A percentile compares a stretch with the other conserved stretches of the same genome.
phyloP scores from a whole-genome alignment of 37 sponge, comb jelly and placozoan species.

The Theonella swinhoei region DNA sequence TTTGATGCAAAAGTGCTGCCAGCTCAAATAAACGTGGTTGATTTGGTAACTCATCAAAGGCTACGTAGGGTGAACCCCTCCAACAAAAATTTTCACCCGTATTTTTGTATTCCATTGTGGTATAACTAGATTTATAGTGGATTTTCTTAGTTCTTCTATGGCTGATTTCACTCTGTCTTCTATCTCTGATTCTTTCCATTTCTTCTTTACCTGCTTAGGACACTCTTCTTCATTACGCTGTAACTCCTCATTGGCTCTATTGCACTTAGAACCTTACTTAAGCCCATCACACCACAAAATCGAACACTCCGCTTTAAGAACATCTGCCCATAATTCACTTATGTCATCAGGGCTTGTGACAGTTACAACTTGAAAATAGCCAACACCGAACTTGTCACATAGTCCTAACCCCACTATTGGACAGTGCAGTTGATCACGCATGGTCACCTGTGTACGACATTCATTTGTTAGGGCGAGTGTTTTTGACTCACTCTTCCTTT shows the following conservation, averaged over 20 bases:
- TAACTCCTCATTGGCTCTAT: neutral
- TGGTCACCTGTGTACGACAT: too few relatives aligned
- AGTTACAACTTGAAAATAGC: conserved; percentile 27
- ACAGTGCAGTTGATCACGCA: too few relatives aligned
- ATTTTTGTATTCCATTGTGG: conserved; percentile 10
- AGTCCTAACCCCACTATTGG: too few relatives aligned
- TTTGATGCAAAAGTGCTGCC: neutral
- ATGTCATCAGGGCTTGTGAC: conserved; percentile 13
- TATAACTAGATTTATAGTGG: neutral
- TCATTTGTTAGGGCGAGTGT: too few relatives aligned
- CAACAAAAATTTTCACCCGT: too few relatives aligned
- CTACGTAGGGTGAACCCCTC: too few relatives aligned
- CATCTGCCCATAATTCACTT: conserved; percentile 16
- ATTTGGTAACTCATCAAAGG: too few relatives aligned
- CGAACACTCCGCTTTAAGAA: neutral
- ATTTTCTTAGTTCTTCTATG: conserved; percentile 1
- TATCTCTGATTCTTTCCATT: conserved; percentile 9
- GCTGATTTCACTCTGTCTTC: neutral
- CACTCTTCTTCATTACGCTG: neutral
- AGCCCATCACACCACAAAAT: conserved; percentile 40
- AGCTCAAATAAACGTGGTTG: conserved; percentile 8
- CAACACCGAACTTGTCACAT: conserved; percentile 37
- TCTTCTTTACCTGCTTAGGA: neutral
- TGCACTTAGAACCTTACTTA: too few relatives aligned
- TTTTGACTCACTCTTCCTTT: too few relatives aligned